A percentile compares a stretch with the other conserved stretches of the same genome.
These are phyloP conservation scores for Heteromormyrus szaboi DNA, from an alignment of 2,797 vertebrate genomes.

Conservation along the genomic window DNA sequence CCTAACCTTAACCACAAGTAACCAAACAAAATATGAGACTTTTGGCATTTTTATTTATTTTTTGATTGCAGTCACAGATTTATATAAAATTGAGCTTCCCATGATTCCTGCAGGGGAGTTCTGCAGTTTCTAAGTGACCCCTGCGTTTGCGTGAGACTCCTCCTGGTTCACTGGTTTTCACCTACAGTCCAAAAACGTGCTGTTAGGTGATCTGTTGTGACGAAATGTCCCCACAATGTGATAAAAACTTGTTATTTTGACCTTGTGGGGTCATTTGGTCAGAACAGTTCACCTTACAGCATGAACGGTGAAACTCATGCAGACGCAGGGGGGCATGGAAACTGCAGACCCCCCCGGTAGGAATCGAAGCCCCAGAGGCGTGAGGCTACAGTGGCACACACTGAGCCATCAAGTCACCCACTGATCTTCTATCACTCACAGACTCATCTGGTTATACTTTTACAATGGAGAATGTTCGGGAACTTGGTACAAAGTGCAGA, in stretches of 20 bases:
- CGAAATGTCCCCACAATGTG: background rate
- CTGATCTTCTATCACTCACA: background rate
- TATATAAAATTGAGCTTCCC: background rate
- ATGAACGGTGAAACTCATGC: background rate
- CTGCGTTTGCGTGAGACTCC: no score
- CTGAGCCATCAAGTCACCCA: background rate
- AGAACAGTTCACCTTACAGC: background rate
- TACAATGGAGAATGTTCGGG: background rate
- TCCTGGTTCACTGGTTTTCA: background rate
- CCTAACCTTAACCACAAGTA: background rate
- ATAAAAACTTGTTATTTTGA: background rate
- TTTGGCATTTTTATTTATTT: background rate
- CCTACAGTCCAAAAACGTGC: background rate
- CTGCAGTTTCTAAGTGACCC: background rate
- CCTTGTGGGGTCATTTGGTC: background rate
- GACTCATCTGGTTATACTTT: background rate
- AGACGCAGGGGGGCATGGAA: background rate
- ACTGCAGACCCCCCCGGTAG: background rate
- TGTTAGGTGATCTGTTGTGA: no score
- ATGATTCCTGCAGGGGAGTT: background rate
- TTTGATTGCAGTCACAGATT: background rate
- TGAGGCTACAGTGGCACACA: background rate
- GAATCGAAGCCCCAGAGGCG: background rate
- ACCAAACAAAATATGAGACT: background rate
- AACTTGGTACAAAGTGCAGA: background rate